These are phyloP conservation scores for Betta splendens DNA, from an alignment of 2,797 vertebrate species.

Conservation along the genomic window DNA sequence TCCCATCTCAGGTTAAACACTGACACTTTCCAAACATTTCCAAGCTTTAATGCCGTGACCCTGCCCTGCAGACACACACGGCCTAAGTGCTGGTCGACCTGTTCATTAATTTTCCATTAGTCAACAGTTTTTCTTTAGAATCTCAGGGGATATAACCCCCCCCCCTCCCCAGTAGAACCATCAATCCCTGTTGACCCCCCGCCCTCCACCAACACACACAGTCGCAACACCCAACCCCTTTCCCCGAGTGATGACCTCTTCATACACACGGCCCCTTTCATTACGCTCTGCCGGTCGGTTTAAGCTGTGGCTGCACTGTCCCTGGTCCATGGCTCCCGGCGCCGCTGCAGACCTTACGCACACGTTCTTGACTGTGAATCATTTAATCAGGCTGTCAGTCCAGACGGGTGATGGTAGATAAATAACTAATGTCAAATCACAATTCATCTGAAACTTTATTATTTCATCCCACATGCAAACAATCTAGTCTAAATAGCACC, in stretches of 20 bases:
- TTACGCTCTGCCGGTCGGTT: constrained; percentile 67
- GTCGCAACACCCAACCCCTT: constrained; percentile 47
- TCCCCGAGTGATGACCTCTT: constrained; percentile 73
- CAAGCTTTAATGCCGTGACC: constrained; percentile 15
- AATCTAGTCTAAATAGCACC: neutral
- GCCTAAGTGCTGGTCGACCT: constrained; percentile 44
- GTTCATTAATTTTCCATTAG: constrained; percentile 75
- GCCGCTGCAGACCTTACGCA: constrained; percentile 54
- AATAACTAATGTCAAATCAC: neutral
- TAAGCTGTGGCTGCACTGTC: constrained; percentile 59
- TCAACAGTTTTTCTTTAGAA: constrained; percentile 61
- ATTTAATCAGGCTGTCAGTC: constrained; percentile 61
- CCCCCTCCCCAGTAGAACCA: constrained; percentile 49
- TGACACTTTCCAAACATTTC: constrained; percentile 57
- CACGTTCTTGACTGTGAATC: constrained; percentile 57
- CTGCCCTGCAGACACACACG: constrained; percentile 44
- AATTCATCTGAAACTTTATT: neutral
- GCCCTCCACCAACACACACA: constrained; percentile 31
- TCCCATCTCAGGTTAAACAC: constrained; percentile 31
- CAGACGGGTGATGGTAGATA: constrained; percentile 41
- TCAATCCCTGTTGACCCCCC: constrained; percentile 52
- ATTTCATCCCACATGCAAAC: too few relatives aligned
- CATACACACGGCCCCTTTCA: constrained; percentile 73
- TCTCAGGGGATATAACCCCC: constrained; percentile 63
- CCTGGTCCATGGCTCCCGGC: constrained; percentile 61